Percentiles rank a stretch among this genome's conserved stretches.
Conservation (phyloP, 2,888 invertebrate genomes). For the Horisme vitalbata region DNA sequence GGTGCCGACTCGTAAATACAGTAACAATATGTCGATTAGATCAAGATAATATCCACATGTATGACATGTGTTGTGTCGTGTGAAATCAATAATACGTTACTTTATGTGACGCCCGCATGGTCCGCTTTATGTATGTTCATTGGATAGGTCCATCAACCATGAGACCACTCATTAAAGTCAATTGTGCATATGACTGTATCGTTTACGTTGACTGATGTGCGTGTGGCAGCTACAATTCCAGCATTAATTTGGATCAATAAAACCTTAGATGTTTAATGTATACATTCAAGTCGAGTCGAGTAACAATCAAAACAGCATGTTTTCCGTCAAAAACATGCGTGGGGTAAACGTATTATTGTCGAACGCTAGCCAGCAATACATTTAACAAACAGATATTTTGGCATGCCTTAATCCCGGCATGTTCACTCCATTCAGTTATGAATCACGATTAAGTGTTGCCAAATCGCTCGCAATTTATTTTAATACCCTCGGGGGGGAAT, state of each 20-base stretch:
- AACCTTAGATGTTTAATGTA: constrained; percentile 3
- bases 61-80: constrained; percentile 55
- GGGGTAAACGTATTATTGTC: constrained; percentile 48
- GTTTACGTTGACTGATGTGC: constrained; percentile 32
- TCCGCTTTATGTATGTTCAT: constrained; percentile 51
- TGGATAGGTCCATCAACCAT: constrained; percentile 43
- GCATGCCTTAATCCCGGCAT: constrained; percentile 70
- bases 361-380: constrained; percentile 51
- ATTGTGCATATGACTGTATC: constrained; percentile 41
- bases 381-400: constrained; percentile 65
- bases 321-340: constrained; percentile 46
- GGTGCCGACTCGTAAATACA: constrained; percentile 25
- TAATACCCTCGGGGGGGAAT: constrained; percentile 79
- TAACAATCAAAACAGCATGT: constrained; percentile 44
- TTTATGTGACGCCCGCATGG: constrained; percentile 51
- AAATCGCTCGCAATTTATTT: constrained; percentile 82
- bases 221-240: constrained; percentile 26
- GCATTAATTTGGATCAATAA: constrained; percentile 31
- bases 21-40: constrained; percentile 35
- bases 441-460: constrained; percentile 83
- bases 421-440: constrained; percentile 74
- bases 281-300: constrained; percentile 12
- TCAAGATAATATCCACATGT: constrained; percentile 56
- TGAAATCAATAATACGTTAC: constrained; percentile 60
- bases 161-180: constrained; percentile 49